Percentiles rank a stretch among this genome's conserved stretches.
Conservation (phyloP, 1,140 invertebrate genomes). For the Aphis craccivora region DNA sequence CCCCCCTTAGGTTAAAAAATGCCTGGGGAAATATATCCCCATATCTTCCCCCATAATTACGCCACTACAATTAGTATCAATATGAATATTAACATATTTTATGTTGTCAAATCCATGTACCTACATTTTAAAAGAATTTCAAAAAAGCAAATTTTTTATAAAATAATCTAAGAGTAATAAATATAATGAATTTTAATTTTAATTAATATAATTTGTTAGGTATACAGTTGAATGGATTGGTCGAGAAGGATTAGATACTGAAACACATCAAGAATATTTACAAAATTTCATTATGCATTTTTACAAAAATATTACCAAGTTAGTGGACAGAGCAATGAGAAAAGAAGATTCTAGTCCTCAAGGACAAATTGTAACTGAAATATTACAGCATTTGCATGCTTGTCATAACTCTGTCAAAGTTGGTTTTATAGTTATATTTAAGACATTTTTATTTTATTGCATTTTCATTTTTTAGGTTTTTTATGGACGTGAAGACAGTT, state of each 20-base stretch:
- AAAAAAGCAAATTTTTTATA: background rate
- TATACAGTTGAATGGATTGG: constrained; percentile 98
- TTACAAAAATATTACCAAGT: constrained; percentile 91
- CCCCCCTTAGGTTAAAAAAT: too few species aligned
- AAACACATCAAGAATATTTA: constrained; percentile 93
- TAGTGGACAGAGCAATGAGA: constrained; percentile 92
- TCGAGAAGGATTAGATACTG: constrained; percentile 88
- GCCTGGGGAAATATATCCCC: too few species aligned
- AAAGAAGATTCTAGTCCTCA: constrained; percentile 94
- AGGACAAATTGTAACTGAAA: constrained; percentile 93
- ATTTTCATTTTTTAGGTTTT: constrained; percentile 73
- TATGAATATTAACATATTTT: too few species aligned
- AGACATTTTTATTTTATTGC: background rate
- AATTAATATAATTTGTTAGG: constrained; percentile 66
- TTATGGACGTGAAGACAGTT: constrained; percentile 88
- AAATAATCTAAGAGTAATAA: background rate
- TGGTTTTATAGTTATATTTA: background rate
- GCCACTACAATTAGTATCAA: too few species aligned
- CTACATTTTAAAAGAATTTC: too few species aligned
- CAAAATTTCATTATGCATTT: constrained; percentile 95
- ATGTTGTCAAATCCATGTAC: too few species aligned
- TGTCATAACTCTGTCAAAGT: constrained; percentile 94
- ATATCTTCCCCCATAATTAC: too few species aligned
- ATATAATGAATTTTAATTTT: background rate
- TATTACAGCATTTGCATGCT: constrained; percentile 94